Evolutionary conservation across 2,113 vertebrate species (phyloP).

Genomic region (Nyctereutes procyonoides): DNA sequence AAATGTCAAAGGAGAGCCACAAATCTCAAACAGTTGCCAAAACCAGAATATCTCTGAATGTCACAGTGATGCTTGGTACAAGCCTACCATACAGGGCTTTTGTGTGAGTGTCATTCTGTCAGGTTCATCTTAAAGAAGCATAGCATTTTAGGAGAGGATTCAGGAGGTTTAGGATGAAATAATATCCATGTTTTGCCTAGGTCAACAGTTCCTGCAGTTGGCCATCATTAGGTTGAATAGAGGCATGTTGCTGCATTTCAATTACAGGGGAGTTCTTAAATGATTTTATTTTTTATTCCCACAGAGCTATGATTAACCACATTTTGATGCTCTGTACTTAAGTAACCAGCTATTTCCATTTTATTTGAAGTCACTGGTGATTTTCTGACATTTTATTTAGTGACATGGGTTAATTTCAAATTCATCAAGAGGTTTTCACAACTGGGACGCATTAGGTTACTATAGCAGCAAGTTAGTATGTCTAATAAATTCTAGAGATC

Average conservation of each 20-base stretch:
- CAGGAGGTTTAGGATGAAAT: constrained; percentile 68
- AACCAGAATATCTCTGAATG: constrained; percentile 80
- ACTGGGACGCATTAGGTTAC: constrained; percentile 38
- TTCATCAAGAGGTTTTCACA: constrained; percentile 45
- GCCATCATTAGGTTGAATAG: constrained; percentile 39
- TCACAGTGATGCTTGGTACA: constrained; percentile 73
- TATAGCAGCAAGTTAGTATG: constrained; percentile 62
- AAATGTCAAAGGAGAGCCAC: constrained; percentile 85
- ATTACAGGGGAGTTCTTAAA: background rate
- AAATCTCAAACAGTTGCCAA: constrained; percentile 80
- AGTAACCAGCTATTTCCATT: constrained; percentile 55
- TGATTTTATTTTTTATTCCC: background rate
- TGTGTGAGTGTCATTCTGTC: constrained; percentile 81
- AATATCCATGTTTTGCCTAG: constrained; percentile 55
- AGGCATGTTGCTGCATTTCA: constrained; percentile 12
- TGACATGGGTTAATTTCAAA: constrained; percentile 41
- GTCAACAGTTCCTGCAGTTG: constrained; percentile 66
- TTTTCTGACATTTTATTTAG: constrained; percentile 70
- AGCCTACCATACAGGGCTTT: constrained; percentile 57
- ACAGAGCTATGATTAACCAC: constrained; percentile 46
- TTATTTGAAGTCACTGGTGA: background rate
- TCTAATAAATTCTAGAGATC: background rate
- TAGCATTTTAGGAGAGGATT: constrained; percentile 75
- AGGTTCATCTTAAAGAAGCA: constrained; percentile 80
- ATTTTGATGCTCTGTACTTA: constrained; percentile 56